Evolutionary conservation across 2,888 invertebrate genomes (phyloP).

Genomic region (Aquatica leii): DNA sequence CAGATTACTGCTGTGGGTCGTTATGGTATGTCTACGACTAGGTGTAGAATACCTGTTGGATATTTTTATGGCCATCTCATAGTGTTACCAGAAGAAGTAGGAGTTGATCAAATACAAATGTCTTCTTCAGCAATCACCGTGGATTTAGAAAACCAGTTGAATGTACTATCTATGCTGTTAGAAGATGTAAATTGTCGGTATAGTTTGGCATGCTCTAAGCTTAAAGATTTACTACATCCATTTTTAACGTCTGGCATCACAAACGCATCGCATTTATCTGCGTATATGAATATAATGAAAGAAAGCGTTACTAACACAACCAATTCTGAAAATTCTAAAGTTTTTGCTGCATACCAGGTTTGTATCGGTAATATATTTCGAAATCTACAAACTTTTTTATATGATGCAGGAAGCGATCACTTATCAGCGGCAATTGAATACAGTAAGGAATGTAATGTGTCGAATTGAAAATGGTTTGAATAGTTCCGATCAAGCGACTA

Average conservation of each 20-base stretch:
- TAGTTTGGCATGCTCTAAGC: no score
- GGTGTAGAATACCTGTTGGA: slow-evolving; percentile 91
- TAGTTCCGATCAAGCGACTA: slow-evolving; percentile 35
- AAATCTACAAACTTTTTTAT: background rate
- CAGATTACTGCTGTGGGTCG: slow-evolving; percentile 91
- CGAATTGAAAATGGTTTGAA: slow-evolving; percentile 69
- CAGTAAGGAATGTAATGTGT: slow-evolving; percentile 78
- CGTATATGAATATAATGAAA: slow-evolving; percentile 71
- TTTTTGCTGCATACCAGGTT: slow-evolving; percentile 64
- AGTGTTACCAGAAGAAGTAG: slow-evolving; percentile 68
- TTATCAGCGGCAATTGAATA: slow-evolving; percentile 88
- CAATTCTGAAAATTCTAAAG: slow-evolving; percentile 62
- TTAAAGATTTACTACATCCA: no score
- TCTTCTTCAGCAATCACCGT: slow-evolving; percentile 50
- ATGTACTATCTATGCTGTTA: slow-evolving; percentile 72
- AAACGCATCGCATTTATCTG: slow-evolving; percentile 83
- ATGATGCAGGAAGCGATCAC: slow-evolving; percentile 79
- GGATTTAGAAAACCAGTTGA: slow-evolving; percentile 67
- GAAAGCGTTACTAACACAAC: no score
- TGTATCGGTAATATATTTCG: slow-evolving; percentile 11
- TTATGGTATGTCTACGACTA: slow-evolving; percentile 89
- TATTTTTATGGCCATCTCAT: slow-evolving; percentile 92
- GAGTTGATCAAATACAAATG: slow-evolving; percentile 57
- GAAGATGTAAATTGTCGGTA: no score
- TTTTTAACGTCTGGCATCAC: slow-evolving; percentile 83